Evolutionary conservation across 2,888 invertebrate genomes (phyloP).

Genomic region (Chrysopilus asiliformis): DNA sequence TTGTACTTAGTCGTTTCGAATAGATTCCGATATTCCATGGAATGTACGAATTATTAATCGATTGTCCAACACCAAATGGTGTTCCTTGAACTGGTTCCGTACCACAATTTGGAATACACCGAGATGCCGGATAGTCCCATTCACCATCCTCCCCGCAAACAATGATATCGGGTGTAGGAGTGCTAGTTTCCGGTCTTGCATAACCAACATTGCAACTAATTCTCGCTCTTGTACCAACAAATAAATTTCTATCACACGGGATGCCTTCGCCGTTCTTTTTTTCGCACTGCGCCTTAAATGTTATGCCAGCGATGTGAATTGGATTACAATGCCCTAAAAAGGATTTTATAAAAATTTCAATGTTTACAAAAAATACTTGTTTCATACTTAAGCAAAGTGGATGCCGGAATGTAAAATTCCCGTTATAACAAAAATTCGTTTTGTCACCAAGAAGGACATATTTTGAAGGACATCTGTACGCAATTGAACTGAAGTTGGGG

Average conservation of each 20-base stretch:
- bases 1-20: neutral
- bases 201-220: slow-evolving; percentile 14
- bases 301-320: neutral
- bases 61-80: slow-evolving; percentile 12
- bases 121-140: slow-evolving; percentile 20
- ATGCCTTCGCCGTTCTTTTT: slow-evolving; percentile 7
- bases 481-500: neutral
- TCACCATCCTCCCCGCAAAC: slow-evolving; percentile 19
- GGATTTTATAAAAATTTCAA: neutral
- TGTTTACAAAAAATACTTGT: neutral
- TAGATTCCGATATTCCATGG: slow-evolving; percentile 27
- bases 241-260: slow-evolving; percentile 11
- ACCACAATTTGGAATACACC: slow-evolving; percentile 24
- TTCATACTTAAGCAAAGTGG: slow-evolving; percentile 11
- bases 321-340: neutral
- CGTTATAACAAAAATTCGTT: slow-evolving; percentile 8
- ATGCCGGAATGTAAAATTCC: slow-evolving; percentile 3
- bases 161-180: neutral
- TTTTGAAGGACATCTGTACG: slow-evolving; percentile 8
- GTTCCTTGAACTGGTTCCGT: slow-evolving; percentile 6
- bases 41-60: slow-evolving; percentile 13
- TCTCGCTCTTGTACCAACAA: slow-evolving; percentile 14
- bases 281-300: slow-evolving; percentile 10
- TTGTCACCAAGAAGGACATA: slow-evolving; percentile 5
- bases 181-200: slow-evolving; percentile 1